phyloP scores from a whole-genome alignment of 2,113 vertebrate species.

The Peromyscus californicus region DNA sequence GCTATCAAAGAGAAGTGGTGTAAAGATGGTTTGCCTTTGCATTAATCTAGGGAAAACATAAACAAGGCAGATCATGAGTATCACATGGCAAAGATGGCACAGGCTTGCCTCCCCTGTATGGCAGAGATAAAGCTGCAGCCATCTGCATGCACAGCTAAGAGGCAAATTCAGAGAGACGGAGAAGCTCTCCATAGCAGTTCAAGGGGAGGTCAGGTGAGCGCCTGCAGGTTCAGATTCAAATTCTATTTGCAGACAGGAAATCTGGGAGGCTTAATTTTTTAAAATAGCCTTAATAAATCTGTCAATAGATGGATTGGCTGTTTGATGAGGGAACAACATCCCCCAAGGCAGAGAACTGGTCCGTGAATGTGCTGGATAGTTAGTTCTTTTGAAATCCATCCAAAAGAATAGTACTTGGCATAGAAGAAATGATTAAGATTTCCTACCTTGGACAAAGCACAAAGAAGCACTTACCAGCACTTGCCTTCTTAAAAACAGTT shows the following conservation, averaged over 20 bases:
- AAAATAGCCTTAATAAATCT: slow-evolving; percentile 80
- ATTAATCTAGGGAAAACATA: background rate
- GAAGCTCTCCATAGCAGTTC: slow-evolving; percentile 45
- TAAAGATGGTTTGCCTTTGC: background rate
- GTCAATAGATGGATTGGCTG: slow-evolving; percentile 62
- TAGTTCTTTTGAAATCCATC: slow-evolving; percentile 48
- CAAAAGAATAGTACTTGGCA: background rate
- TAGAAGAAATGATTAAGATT: slow-evolving; percentile 27
- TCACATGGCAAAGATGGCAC: background rate
- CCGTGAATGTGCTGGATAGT: slow-evolving; percentile 8
- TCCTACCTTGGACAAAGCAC: background rate
- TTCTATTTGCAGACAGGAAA: slow-evolving; percentile 78
- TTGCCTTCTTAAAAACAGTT: background rate
- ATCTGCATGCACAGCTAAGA: background rate
- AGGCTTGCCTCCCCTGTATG: background rate
- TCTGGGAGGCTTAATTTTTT: slow-evolving; percentile 75
- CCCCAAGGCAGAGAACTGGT: slow-evolving; percentile 65
- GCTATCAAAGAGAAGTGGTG: background rate
- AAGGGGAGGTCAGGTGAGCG: slow-evolving; percentile 79
- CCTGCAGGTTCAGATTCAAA: slow-evolving; percentile 79
- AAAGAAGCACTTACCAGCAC: background rate
- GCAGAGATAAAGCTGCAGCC: background rate
- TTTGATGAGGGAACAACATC: slow-evolving; percentile 62
- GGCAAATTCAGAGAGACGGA: background rate
- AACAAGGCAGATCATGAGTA: background rate